Evolutionary conservation across 1,140 invertebrate genomes (phyloP).

Genomic region (Caenorhabditis briggsae): DNA sequence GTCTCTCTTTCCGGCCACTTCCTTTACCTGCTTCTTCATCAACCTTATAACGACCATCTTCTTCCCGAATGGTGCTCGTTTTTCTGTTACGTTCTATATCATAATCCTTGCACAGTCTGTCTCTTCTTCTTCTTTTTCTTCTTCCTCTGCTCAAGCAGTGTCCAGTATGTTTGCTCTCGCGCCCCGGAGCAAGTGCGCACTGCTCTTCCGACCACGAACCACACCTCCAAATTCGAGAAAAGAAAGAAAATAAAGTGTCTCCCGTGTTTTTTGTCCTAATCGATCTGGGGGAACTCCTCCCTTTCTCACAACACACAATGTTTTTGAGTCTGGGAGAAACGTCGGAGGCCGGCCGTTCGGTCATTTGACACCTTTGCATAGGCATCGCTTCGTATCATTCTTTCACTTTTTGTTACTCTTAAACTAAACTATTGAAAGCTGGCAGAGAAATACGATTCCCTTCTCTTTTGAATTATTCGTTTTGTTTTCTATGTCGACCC

Average conservation of each 20-base stretch:
- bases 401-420: conserved; percentile 49
- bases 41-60: conserved; percentile 22
- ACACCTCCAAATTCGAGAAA: conserved; percentile 44
- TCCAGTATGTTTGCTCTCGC: conserved; percentile 53
- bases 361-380: conserved; percentile 41
- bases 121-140: neutral
- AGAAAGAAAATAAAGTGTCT: conserved; percentile 45
- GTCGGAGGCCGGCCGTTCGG: conserved; percentile 1
- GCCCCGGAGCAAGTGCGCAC: conserved; percentile 20
- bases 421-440: conserved; percentile 34
- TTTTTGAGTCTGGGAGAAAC: conserved; percentile 9
- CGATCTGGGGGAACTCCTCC: neutral
- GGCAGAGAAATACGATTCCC: conserved; percentile 6
- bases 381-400: neutral
- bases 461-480: conserved; percentile 10
- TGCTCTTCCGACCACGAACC: neutral
- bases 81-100: neutral
- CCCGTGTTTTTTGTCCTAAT: conserved; percentile 37
- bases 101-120: conserved; percentile 41
- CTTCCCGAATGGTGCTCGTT: conserved; percentile 23
- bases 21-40: conserved; percentile 4
- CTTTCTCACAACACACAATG: conserved; percentile 4
- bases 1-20: conserved; percentile 8
- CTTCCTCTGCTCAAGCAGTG: conserved; percentile 10
- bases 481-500: neutral